Evolutionary conservation across 2,888 invertebrate species (phyloP).

Genomic region (Ornithoptera priamus): DNA sequence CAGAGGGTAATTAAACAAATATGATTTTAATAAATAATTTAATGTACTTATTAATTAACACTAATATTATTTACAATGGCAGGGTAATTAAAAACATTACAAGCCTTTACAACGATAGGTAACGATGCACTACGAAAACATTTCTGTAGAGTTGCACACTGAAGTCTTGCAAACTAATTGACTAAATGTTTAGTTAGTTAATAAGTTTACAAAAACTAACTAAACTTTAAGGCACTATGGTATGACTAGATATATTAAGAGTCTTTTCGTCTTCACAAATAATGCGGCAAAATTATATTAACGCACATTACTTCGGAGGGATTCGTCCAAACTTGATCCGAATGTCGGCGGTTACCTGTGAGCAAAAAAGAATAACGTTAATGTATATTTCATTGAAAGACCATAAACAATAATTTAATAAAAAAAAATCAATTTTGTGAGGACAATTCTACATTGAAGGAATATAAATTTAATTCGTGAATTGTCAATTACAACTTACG

Average conservation of each 20-base stretch:
- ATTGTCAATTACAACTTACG: slow-evolving; percentile 49
- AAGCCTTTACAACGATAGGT: slow-evolving; percentile 55
- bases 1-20: slow-evolving; percentile 23
- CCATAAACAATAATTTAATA: background rate
- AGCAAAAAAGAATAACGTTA: slow-evolving; percentile 53
- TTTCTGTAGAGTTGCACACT: slow-evolving; percentile 17
- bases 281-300: slow-evolving; percentile 56
- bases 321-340: slow-evolving; percentile 55
- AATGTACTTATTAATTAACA: slow-evolving; percentile 23
- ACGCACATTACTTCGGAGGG: slow-evolving; percentile 71
- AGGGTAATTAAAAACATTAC: slow-evolving; percentile 45
- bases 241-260: slow-evolving; percentile 75
- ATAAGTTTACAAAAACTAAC: too few relatives aligned
- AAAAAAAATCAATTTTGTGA: background rate
- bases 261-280: slow-evolving; percentile 71
- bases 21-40: slow-evolving; percentile 33
- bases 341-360: slow-evolving; percentile 50
- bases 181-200: slow-evolving; percentile 23
- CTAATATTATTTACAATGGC: slow-evolving; percentile 34
- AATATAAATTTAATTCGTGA: background rate
- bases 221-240: slow-evolving; percentile 67
- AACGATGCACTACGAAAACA: slow-evolving; percentile 42
- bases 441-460: background rate
- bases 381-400: slow-evolving; percentile 28
- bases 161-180: slow-evolving; percentile 17